Evolutionary conservation across 2,113 vertebrate genomes (phyloP).

Genomic region (Plecturocebus donacophilus): DNA sequence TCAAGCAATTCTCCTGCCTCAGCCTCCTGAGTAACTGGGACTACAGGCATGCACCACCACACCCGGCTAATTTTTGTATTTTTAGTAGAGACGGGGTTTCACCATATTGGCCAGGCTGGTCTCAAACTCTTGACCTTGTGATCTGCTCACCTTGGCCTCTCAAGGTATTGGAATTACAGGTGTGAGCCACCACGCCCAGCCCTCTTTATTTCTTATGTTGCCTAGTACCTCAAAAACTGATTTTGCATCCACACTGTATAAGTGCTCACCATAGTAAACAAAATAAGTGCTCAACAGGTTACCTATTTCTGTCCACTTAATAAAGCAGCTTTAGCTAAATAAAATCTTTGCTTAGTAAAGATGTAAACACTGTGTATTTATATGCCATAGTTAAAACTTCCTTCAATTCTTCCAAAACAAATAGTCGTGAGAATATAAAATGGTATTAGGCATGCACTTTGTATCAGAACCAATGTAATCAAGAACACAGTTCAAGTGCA

Average conservation of each 20-base stretch:
- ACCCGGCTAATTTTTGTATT: too few species aligned
- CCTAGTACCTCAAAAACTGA: background rate
- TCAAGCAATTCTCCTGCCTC: too few species aligned
- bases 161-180: too few species aligned
- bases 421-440: background rate
- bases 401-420: background rate
- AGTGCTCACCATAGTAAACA: background rate
- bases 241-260: background rate
- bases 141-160: too few species aligned
- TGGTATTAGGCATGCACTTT: background rate
- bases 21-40: too few species aligned
- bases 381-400: background rate
- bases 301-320: background rate
- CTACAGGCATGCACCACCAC: too few species aligned
- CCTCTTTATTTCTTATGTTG: background rate
- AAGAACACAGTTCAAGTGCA: background rate
- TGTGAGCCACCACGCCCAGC: too few species aligned
- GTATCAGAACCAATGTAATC: background rate
- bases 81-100: too few species aligned
- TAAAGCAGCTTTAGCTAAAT: background rate
- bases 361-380: background rate
- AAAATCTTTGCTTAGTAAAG: constrained; percentile 6
- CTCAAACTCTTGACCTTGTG: too few species aligned
- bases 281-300: background rate
- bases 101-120: too few species aligned